Evolutionary conservation across 1,140 invertebrate species (phyloP).

Genomic region (Pentalonia nigronervosa): DNA sequence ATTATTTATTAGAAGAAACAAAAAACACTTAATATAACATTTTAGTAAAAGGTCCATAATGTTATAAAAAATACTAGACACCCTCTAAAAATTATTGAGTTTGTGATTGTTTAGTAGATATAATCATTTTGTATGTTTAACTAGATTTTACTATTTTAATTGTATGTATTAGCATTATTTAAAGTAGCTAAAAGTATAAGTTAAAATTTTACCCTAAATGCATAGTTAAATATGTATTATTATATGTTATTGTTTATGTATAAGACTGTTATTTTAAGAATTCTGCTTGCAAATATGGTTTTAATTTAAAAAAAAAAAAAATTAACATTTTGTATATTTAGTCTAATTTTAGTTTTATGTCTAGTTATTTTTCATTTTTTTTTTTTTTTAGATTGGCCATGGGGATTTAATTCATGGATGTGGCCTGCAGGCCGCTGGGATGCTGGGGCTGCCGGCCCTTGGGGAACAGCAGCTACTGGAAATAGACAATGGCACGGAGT

Average conservation of each 20-base stretch:
- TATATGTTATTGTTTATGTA: background rate
- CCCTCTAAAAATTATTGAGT: background rate
- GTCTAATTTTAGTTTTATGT: background rate
- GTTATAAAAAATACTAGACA: background rate
- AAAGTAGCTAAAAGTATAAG: background rate
- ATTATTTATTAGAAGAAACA: background rate
- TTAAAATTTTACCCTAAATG: background rate
- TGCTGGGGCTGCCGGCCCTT: slow-evolving; percentile 23
- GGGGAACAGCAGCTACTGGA: slow-evolving; percentile 36
- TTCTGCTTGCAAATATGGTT: background rate
- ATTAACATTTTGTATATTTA: background rate
- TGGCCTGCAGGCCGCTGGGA: slow-evolving; percentile 50
- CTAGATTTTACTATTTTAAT: background rate
- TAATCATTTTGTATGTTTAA: background rate
- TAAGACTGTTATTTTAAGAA: background rate
- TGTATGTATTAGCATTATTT: background rate
- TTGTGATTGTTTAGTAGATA: slow-evolving; percentile 1
- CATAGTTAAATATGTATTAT: background rate
- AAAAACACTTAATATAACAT: background rate
- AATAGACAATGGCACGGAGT: slow-evolving; percentile 54
- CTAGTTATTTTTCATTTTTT: background rate
- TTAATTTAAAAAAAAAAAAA: background rate
- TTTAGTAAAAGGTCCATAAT: background rate
- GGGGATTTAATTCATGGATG: slow-evolving; percentile 56
- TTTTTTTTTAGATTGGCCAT: slow-evolving; percentile 44